These are phyloP conservation scores for Eilema griseolum DNA, from an alignment of 2,888 invertebrate genomes.

Conservation along the genomic window DNA sequence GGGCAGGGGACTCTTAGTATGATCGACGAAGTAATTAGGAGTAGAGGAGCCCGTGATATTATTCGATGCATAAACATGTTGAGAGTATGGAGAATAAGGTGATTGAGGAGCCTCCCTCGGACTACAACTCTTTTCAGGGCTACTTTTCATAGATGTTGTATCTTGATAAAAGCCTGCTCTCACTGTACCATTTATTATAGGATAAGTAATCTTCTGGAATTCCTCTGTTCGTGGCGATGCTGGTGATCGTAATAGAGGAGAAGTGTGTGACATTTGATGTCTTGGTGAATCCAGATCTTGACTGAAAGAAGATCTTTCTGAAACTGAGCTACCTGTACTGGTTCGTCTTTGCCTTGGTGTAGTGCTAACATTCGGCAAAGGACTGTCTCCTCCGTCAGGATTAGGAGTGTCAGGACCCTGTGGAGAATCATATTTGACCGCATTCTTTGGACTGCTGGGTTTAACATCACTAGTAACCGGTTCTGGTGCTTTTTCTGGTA, in stretches of 20 bases:
- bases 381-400: constrained; percentile 80
- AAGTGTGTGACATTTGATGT: constrained; percentile 91
- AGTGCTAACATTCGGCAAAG: constrained; percentile 66
- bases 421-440: constrained; percentile 76
- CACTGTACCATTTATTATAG: constrained; percentile 93
- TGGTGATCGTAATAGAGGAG: constrained; percentile 91
- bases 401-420: constrained; percentile 74
- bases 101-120: constrained; percentile 90
- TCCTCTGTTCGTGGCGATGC: constrained; percentile 92
- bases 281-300: constrained; percentile 92
- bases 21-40: constrained; percentile 79
- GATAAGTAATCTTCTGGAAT: constrained; percentile 89
- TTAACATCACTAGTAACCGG: constrained; percentile 64
- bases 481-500: constrained; percentile 76
- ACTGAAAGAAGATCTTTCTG: constrained; percentile 92
- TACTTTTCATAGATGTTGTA: constrained; percentile 93
- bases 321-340: constrained; percentile 93
- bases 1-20: constrained; percentile 80
- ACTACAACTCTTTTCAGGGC: constrained; percentile 94
- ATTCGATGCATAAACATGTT: constrained; percentile 81
- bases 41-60: constrained; percentile 71
- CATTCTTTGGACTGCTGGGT: constrained; percentile 68
- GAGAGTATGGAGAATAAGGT: constrained; percentile 80
- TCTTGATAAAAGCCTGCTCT: constrained; percentile 96
- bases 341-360: constrained; percentile 89